phyloP scores from a whole-genome alignment of 1,140 invertebrate genomes.

The Coboldia fuscipes region DNA sequence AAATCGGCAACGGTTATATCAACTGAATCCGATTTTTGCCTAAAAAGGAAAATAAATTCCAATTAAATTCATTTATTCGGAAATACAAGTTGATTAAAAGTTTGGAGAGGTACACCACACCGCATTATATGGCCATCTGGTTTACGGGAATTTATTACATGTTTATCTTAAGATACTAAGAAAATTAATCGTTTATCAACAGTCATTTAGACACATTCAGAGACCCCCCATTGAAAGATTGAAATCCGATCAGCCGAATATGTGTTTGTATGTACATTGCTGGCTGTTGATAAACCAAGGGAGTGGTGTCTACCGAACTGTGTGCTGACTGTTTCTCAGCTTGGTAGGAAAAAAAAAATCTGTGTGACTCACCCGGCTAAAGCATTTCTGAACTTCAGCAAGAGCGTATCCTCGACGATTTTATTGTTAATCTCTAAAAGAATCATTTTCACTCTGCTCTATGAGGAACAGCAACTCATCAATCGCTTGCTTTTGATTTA shows the following conservation, averaged over 20 bases:
- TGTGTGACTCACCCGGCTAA: conserved; percentile 65
- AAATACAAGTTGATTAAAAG: neutral
- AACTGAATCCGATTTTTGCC: conserved; percentile 84
- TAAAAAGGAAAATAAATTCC: conserved; percentile 26
- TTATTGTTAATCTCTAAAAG: conserved; percentile 96
- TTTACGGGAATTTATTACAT: neutral
- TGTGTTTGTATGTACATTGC: no score
- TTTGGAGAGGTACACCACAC: neutral
- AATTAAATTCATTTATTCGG: neutral
- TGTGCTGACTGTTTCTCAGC: conserved; percentile 2
- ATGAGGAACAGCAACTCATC: no score
- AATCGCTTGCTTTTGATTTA: no score
- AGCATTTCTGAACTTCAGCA: conserved; percentile 87
- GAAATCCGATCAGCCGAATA: no score
- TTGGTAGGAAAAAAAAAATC: conserved; percentile 11
- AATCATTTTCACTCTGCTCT: no score
- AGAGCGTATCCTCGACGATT: conserved; percentile 89
- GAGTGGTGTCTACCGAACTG: conserved; percentile 3
- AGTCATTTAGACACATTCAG: neutral
- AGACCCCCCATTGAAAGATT: no score
- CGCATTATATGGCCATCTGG: neutral
- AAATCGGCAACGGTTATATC: conserved; percentile 92
- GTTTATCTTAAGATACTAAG: neutral
- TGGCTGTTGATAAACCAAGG: conserved; percentile 2
- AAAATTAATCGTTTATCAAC: neutral